Conservation (phyloP, 2,888 invertebrate genomes). For the Mimachlamys varia region DNA sequence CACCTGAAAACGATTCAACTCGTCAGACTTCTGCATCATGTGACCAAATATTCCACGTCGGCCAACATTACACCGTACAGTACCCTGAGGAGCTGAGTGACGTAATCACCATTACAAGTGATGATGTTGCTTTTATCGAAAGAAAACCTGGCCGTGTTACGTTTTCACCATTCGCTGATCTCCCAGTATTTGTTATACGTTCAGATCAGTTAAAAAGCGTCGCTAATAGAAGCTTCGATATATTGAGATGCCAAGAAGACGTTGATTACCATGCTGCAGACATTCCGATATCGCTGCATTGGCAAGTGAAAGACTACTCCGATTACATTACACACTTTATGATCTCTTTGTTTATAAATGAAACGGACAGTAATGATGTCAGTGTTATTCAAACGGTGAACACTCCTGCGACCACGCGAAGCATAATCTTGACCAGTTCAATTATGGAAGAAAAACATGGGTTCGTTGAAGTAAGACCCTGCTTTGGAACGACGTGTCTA, state of each 20-base stretch:
- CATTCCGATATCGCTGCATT: background rate
- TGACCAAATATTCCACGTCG: slow-evolving; percentile 15
- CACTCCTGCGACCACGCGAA: background rate
- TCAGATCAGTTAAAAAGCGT: background rate
- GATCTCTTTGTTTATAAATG: background rate
- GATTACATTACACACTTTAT: slow-evolving; percentile 4
- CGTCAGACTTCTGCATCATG: background rate
- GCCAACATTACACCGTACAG: background rate
- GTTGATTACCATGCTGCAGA: background rate
- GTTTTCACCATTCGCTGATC: background rate
- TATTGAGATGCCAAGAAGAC: background rate
- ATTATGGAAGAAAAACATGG: background rate
- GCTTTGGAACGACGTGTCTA: slow-evolving; percentile 42
- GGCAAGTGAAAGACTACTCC: background rate
- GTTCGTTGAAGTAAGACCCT: slow-evolving; percentile 37
- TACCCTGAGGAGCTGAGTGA: background rate
- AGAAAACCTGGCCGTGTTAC: background rate
- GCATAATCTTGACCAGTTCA: background rate
- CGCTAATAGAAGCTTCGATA: background rate
- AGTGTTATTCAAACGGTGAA: background rate
- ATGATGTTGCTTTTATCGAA: background rate
- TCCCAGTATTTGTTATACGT: background rate
- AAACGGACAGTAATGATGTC: background rate
- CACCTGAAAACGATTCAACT: background rate
- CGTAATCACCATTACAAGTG: background rate